Evolutionary conservation across 2,797 vertebrate genomes (phyloP).

Genomic region (Centropyge bicolor): DNA sequence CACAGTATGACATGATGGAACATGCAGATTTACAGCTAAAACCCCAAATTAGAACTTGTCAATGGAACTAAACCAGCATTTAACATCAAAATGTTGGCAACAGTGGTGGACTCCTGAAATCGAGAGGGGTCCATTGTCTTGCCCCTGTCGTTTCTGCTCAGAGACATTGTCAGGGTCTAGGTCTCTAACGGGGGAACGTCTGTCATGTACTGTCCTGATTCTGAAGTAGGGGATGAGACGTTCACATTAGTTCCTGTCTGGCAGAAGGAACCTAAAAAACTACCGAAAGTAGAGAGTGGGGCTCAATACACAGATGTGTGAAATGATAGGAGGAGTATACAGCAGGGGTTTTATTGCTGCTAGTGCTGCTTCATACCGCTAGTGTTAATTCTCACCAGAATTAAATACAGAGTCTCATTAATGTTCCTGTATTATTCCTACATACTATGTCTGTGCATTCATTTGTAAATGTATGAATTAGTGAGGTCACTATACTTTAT

Average conservation of each 20-base stretch:
- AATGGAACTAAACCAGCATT: slow-evolving; percentile 56
- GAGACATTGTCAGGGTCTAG: slow-evolving; percentile 53
- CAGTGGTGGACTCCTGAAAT: slow-evolving; percentile 10
- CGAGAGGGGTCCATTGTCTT: slow-evolving; percentile 15
- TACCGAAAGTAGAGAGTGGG: not conserved
- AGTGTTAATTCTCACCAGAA: not conserved
- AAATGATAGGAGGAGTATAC: not conserved
- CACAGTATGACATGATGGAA: slow-evolving; percentile 51
- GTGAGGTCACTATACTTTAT: not conserved
- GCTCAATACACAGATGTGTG: slow-evolving; percentile 21
- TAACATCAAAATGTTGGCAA: slow-evolving; percentile 50
- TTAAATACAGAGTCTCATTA: not conserved
- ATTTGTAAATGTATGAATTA: not conserved
- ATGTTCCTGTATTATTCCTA: slow-evolving; percentile 7
- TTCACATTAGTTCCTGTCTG: slow-evolving; percentile 53
- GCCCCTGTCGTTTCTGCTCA: slow-evolving; percentile 63
- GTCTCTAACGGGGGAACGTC: slow-evolving; percentile 44
- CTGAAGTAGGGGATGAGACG: slow-evolving; percentile 24
- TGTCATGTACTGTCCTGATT: slow-evolving; percentile 45
- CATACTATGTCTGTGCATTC: not conserved
- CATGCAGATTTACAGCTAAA: slow-evolving; percentile 69
- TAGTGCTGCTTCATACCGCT: not conserved
- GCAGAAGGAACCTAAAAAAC: slow-evolving; percentile 30
- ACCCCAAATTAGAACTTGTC: slow-evolving; percentile 67
- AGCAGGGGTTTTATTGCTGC: not conserved